Conservation (phyloP, 2,888 invertebrate species). For the Aleiodes testaceus region DNA sequence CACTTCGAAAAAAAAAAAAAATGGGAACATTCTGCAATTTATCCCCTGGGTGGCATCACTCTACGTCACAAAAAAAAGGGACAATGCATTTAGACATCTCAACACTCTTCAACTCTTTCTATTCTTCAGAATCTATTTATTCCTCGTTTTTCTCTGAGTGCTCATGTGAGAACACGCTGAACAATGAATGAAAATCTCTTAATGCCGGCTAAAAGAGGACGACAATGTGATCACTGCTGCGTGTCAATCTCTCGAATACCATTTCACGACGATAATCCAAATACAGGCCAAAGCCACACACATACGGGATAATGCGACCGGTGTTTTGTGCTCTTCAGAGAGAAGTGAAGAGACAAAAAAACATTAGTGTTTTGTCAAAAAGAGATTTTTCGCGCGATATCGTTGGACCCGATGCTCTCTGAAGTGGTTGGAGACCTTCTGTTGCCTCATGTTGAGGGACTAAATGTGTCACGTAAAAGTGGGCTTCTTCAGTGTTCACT, state of each 20-base stretch:
- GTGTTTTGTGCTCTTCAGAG: conserved; percentile 54
- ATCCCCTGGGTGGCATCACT: conserved; percentile 29
- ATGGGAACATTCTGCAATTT: no score
- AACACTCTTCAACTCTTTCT: conserved; percentile 41
- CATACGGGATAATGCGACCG: conserved; percentile 61
- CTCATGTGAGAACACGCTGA: conserved; percentile 34
- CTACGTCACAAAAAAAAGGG: conserved; percentile 40
- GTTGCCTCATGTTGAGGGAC: conserved; percentile 5
- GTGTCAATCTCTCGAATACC: conserved; percentile 65
- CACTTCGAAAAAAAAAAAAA: no score
- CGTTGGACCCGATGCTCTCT: conserved; percentile 51
- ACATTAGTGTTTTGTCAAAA: conserved; percentile 44
- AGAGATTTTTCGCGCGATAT: conserved; percentile 65
- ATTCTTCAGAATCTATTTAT: conserved; percentile 14
- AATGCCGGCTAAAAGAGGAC: conserved; percentile 57
- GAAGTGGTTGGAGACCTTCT: conserved; percentile 43
- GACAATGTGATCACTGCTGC: conserved; percentile 66
- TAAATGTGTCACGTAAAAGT: conserved; percentile 21
- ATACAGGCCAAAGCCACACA: conserved; percentile 59
- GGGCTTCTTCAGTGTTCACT: conserved; percentile 3
- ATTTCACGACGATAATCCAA: conserved; percentile 69
- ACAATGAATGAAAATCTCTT: conserved; percentile 67
- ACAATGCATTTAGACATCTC: conserved; percentile 60
- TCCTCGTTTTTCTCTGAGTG: conserved; percentile 9
- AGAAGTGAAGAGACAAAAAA: conserved; percentile 55